Evolutionary conservation across 1,140 invertebrate species (phyloP).

Genomic region (Sminthurinus signatus): DNA sequence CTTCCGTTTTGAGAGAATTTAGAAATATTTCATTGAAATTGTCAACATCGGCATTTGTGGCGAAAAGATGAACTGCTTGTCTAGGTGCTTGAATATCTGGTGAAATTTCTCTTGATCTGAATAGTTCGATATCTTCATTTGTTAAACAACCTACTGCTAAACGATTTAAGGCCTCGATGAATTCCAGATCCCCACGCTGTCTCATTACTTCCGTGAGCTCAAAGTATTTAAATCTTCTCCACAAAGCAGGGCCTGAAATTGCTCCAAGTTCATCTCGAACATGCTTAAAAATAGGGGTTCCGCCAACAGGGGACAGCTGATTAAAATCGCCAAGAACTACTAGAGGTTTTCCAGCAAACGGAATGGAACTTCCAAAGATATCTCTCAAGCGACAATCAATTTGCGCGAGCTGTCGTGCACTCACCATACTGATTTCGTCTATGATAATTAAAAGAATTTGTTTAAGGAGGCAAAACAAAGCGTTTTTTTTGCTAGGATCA

Average conservation of each 20-base stretch:
- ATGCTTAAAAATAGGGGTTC: background rate
- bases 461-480: constrained; percentile 14
- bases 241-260: background rate
- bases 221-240: constrained; percentile 15
- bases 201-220: constrained; percentile 26
- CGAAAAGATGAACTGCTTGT: constrained; percentile 1
- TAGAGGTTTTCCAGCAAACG: background rate
- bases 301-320: background rate
- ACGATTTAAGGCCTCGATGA: constrained; percentile 18
- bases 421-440: constrained; percentile 6
- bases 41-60: constrained; percentile 10
- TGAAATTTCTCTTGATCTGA: background rate
- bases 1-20: background rate
- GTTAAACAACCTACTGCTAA: constrained; percentile 16
- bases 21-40: background rate
- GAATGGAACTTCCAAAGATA: background rate
- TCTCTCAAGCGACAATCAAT: background rate
- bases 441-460: background rate
- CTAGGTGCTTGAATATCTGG: background rate
- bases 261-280: too few species aligned
- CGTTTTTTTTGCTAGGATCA: constrained; percentile 35
- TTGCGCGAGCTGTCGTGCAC: background rate
- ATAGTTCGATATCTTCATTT: constrained; percentile 11
- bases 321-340: background rate
- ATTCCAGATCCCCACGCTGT: constrained; percentile 16